These are phyloP conservation scores for Dolomedes plantarius DNA, from an alignment of 2,888 invertebrate species.

Conservation along the genomic window DNA sequence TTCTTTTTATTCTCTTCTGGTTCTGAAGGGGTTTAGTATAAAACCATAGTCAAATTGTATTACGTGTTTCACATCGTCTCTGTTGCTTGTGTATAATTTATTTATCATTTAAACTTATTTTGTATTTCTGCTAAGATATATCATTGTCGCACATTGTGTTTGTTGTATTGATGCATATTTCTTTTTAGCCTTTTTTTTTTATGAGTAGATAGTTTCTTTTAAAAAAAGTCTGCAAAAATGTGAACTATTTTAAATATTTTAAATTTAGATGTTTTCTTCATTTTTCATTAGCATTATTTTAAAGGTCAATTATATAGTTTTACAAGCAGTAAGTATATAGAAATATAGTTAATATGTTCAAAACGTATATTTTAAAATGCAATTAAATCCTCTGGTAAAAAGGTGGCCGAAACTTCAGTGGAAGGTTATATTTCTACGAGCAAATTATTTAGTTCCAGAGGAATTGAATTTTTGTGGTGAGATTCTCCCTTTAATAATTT, in stretches of 20 bases:
- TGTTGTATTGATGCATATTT: neutral
- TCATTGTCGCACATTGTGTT: neutral
- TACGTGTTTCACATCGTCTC: neutral
- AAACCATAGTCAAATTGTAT: neutral
- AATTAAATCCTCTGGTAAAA: neutral
- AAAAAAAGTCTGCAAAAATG: neutral
- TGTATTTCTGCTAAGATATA: neutral
- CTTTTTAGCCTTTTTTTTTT: neutral
- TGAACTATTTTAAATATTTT: no score
- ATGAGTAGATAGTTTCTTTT: neutral
- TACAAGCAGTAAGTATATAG: neutral
- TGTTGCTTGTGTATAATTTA: constrained; percentile 4
- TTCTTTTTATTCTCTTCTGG: neutral
- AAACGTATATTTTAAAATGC: neutral
- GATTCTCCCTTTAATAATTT: neutral
- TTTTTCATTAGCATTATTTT: neutral
- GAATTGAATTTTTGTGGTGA: neutral
- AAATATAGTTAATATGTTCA: neutral
- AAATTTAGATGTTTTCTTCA: no score
- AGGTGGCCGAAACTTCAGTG: neutral
- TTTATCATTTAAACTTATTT: neutral
- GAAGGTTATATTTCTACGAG: neutral
- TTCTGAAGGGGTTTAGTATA: constrained; percentile 1
- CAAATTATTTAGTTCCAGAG: neutral
- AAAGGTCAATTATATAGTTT: no score